phyloP scores from a whole-genome alignment of 2,888 invertebrate genomes.

The Dasypogon diadema region DNA sequence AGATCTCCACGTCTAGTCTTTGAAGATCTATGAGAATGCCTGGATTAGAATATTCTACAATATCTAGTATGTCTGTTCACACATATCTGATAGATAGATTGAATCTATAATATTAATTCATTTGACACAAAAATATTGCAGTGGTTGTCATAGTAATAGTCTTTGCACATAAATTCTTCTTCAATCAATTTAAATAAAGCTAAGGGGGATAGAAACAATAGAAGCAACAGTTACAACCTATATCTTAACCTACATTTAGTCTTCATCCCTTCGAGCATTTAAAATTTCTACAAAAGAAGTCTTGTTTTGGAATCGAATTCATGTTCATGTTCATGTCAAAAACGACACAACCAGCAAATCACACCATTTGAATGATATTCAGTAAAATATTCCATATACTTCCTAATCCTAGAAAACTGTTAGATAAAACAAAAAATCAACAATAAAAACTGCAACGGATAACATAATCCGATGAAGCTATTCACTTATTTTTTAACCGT shows the following conservation, averaged over 20 bases:
- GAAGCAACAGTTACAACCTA: not conserved
- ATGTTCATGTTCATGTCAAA: constrained; percentile 40
- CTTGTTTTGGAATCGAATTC: constrained; percentile 45
- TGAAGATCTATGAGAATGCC: too few species aligned
- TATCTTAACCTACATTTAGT: constrained; percentile 30
- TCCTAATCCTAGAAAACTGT: constrained; percentile 41
- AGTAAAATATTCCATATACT: constrained; percentile 41
- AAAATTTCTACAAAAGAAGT: constrained; percentile 41
- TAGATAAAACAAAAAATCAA: constrained; percentile 38
- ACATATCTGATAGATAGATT: too few species aligned
- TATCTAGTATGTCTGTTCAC: too few species aligned
- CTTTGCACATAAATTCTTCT: not conserved
- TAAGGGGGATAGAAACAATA: not conserved
- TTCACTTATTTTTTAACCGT: constrained; percentile 29
- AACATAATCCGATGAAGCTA: not conserved
- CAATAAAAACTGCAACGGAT: constrained; percentile 31
- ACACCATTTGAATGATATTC: constrained; percentile 42
- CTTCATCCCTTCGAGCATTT: constrained; percentile 39
- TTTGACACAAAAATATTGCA: too few species aligned
- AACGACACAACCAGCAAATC: constrained; percentile 46
- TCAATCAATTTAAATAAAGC: not conserved
- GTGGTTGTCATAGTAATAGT: too few species aligned
- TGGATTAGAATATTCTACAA: too few species aligned
- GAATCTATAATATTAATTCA: too few species aligned
- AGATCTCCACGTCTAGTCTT: too few species aligned